Percentiles rank a stretch among this genome's conserved stretches.
phyloP scores from a whole-genome alignment of 2,888 invertebrate genomes.

The Aelia acuminata region DNA sequence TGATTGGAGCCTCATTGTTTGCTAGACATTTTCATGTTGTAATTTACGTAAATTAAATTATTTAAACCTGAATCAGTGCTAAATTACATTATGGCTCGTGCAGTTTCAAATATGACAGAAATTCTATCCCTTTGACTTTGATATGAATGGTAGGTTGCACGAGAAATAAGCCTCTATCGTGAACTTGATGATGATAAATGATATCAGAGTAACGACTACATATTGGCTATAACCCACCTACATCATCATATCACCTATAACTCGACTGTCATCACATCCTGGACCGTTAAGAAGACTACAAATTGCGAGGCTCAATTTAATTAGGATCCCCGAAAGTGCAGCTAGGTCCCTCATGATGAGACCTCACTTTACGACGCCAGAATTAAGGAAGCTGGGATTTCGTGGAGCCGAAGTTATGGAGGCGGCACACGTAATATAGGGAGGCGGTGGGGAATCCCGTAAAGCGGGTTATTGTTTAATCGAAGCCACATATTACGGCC shows the following conservation, averaged over 20 bases:
- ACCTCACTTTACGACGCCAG: conserved; percentile 31
- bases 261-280: not conserved
- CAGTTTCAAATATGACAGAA: too few species aligned
- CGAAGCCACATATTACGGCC: conserved; percentile 43
- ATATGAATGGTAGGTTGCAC: too few species aligned
- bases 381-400: conserved; percentile 44
- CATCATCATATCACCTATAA: too few species aligned
- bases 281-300: not conserved
- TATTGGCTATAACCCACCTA: conserved; percentile 19
- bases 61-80: too few species aligned
- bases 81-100: too few species aligned
- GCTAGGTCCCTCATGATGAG: not conserved
- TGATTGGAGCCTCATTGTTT: too few species aligned
- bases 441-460: conserved; percentile 32
- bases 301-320: not conserved
- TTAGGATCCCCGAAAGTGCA: not conserved
- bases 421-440: conserved; percentile 32
- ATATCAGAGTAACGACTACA: not conserved
- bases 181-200: not conserved
- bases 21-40: too few species aligned
- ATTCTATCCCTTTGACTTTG: too few species aligned
- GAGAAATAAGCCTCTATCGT: too few species aligned
- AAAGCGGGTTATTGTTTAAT: conserved; percentile 57
- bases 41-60: too few species aligned
- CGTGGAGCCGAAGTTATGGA: conserved; percentile 39